Evolutionary conservation across 1,140 invertebrate species (phyloP), one percentile per base, ranked within the genome.

Genomic region (Drosophila orena): DNA sequence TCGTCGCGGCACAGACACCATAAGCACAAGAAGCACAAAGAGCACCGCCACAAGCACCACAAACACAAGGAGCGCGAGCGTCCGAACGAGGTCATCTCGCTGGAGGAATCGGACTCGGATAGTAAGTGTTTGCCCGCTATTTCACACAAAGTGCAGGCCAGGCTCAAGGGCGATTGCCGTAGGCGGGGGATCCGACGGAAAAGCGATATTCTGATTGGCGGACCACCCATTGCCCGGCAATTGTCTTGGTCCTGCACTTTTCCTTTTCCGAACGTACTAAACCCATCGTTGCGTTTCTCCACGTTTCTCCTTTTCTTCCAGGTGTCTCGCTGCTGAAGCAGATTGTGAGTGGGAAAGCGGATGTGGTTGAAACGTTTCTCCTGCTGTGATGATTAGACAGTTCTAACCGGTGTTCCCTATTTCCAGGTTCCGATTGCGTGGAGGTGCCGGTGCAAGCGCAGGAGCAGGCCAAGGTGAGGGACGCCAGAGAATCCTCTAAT

Each of bases 391-490:
- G 30, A 52, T 47, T 37, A 62, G 40, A 20, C 44, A 73, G 37
- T 59, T 65, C 24, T 68, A 77, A 73, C 24, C 15, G 24, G n/a
- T 42, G 35, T 7, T 4, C 35, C 43, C 68, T 44, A 49, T 34
- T 88, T 86, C 17, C 75, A 86, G 83, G 83, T 54, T 92, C 91
- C 1, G 91, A 92, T 57, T 92, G 91, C 44, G 84, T 92, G 20
- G 91, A 91, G 68, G 84, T 89, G 43, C 85, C 85, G 4, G 59
- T 83, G 14, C 64, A 68, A 46, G 30, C 30, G 30, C 30, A 30
- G 30, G 78, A 81, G 27, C 80, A 79, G 35, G 38, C 38, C 30
- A 76, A 47, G 20, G 27, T 35, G 17, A 53, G 20, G 34, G 69
- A 72, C 20, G 44, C 57, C 20, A 30, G 24, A n/a, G 46, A 49